Evolutionary conservation across 1,140 invertebrate species (phyloP).

Genomic region (Thaumetopoea pityocampa): DNA sequence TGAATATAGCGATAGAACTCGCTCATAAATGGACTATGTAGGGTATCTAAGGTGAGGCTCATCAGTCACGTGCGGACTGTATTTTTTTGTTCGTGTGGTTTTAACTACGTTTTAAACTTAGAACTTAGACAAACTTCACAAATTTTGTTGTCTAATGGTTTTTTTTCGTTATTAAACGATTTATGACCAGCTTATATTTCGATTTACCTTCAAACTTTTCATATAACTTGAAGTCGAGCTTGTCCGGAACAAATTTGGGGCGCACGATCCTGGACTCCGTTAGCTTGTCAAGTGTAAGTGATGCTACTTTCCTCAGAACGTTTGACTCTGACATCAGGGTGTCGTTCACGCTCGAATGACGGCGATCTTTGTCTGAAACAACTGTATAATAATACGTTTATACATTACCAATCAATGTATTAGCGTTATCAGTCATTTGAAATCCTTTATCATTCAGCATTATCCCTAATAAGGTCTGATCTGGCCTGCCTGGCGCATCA

Average conservation of each 20-base stretch:
- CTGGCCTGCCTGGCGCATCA: no score
- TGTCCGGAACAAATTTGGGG: conserved; percentile 88
- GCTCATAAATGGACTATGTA: no score
- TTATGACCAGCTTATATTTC: no score
- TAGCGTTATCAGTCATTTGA: no score
- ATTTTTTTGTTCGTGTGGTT: no score
- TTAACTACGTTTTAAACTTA: neutral
- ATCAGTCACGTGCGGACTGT: no score
- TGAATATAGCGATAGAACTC: no score
- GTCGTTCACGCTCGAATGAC: conserved; percentile 59
- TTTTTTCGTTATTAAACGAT: neutral
- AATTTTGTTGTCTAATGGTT: no score
- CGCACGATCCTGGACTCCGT: conserved; percentile 78
- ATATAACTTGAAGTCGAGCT: conserved; percentile 87
- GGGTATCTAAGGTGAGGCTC: no score
- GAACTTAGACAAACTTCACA: neutral
- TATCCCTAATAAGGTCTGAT: no score
- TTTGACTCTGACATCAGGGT: conserved; percentile 76
- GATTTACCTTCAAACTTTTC: conserved; percentile 92
- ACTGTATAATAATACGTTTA: conserved; percentile 5
- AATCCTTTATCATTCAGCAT: no score
- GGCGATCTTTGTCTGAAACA: conserved; percentile 46
- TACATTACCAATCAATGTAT: no score
- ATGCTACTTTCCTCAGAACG: conserved; percentile 89
- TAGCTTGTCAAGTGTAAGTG: conserved; percentile 84